Evolutionary conservation across 2,797 vertebrate genomes (phyloP), one percentile per base, ranked within the genome.

Genomic region (Dipus sagitta): DNA sequence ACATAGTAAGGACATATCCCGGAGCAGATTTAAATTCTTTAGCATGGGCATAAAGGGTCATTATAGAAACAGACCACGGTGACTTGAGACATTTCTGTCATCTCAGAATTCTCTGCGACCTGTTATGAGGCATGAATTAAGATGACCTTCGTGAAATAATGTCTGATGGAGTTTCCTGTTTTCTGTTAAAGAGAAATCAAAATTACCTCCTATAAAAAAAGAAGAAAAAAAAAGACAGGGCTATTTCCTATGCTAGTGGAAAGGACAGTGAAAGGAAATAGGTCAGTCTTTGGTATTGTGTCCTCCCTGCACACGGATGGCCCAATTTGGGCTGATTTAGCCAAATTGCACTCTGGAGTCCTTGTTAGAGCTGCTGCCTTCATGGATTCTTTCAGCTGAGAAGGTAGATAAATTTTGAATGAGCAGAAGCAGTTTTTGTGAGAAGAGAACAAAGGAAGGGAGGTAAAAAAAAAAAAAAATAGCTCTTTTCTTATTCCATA

Each of bases 101-200:
- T 47, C 38, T 74, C 86, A 82, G 52, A 88, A 83, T 89, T 76
- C 38, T 79, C 75, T 87, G 64, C 9, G 47, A 70, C 3, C 32
- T 42, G 30, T 34, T 38, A 70, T 26, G 65, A 74, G 58, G 62
- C 47, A 81, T 26, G 30, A 62, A 90, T 92, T 88, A 84, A 83
- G 30, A 85, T 34, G 65, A 88, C 70, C 68, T 23, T 12, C 28
- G 42, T 62, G 20, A 77, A 47, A 71, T 89, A 71, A 70, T 26
- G 30, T 79, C 83, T 67, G 78, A 90, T 28, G 86, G 77, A 93
- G 86, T 88, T 93, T 96, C 72, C 77, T 92, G 32, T 87, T 93
- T 94, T 93, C 79, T 83, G 32, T 84, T 28, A 38, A 90, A 94
- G 47, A 96, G 28, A 34, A 78, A 68, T 76, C 70, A 87, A 81